These are phyloP conservation scores for Oscheius sp. DNA, from an alignment of 2,888 invertebrate species.

Conservation along the genomic window DNA sequence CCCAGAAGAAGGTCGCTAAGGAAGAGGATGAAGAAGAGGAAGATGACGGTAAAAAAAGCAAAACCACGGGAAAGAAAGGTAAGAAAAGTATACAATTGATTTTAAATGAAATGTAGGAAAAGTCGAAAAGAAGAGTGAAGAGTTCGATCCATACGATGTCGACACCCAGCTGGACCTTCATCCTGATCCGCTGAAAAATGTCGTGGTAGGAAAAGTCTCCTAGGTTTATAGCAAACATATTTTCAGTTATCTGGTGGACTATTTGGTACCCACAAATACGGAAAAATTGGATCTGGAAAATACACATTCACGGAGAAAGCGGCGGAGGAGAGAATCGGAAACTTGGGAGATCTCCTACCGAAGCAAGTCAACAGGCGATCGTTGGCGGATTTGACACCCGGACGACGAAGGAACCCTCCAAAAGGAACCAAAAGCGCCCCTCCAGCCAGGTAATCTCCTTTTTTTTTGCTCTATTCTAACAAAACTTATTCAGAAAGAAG, in stretches of 20 bases:
- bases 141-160: conserved; percentile 62
- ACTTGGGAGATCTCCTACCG: conserved; percentile 32
- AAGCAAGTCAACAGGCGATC: conserved; percentile 28
- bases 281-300: conserved; percentile 42
- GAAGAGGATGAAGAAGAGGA: conserved; percentile 22
- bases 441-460: conserved; percentile 7
- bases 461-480: neutral
- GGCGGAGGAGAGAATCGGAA: conserved; percentile 50
- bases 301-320: conserved; percentile 62
- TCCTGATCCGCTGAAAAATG: conserved; percentile 67
- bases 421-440: conserved; percentile 18
- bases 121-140: neutral
- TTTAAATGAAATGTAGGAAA: neutral
- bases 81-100: no score
- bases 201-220: conserved; percentile 45
- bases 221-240: no score
- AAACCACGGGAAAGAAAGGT: neutral
- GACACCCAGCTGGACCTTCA: conserved; percentile 62
- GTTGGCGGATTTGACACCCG: conserved; percentile 53
- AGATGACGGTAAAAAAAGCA: neutral
- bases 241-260: conserved; percentile 60
- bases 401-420: conserved; percentile 12
- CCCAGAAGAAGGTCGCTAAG: neutral
- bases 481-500: neutral
- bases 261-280: conserved; percentile 62